Evolutionary conservation across 2,797 vertebrate genomes (phyloP), one percentile per base, ranked within the genome.

Genomic region (Gymnodraco acuticeps): DNA sequence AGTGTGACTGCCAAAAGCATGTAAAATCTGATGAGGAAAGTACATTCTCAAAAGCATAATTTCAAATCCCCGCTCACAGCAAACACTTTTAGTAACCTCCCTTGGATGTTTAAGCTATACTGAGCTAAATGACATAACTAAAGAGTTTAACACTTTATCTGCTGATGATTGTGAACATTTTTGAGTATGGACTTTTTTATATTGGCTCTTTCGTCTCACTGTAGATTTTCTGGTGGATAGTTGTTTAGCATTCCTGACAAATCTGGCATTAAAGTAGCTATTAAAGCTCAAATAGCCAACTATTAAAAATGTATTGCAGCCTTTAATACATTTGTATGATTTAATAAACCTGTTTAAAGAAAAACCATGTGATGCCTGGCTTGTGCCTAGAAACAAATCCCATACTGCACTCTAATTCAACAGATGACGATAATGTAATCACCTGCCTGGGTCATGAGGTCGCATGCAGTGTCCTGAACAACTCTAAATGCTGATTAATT

Each of bases 401-500:
- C 14, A 50, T 47, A 27, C 23, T 47, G 42, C 52, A 51, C 54
- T 23, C 59, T 54, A 51, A 55, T 3, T 27, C 16, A 71, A 47
- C 43, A 55, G 38, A 5, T 70, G 3, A 47, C 64, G 71, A 60
- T 82, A 63, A 85, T 65, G 31, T 50, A 54, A 82, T 84, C 75
- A 43, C 70, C 15, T 45, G 27, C 55, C 62, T 45, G 58, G 62
- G 54, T 84, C 82, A 78, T 27, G 23, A 79, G 87, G 87, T 91
- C 89, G 83, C 51, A 64, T 12, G 77, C 50, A 33, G 43, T 17
- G n/a, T 64, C 67, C 82, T 70, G 73, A 59, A 67, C 81, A 84
- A 79, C 77, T 87, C 75, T 89, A 86, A 77, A 48, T 8, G 16
- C 63, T 86, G 85, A 91, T 86, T 74, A 81, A 83, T 63, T 75